A percentile compares a stretch with the other conserved stretches of the same genome.
phyloP scores from a whole-genome alignment of 2,888 invertebrate genomes.

The Rhodophaea formosa region DNA sequence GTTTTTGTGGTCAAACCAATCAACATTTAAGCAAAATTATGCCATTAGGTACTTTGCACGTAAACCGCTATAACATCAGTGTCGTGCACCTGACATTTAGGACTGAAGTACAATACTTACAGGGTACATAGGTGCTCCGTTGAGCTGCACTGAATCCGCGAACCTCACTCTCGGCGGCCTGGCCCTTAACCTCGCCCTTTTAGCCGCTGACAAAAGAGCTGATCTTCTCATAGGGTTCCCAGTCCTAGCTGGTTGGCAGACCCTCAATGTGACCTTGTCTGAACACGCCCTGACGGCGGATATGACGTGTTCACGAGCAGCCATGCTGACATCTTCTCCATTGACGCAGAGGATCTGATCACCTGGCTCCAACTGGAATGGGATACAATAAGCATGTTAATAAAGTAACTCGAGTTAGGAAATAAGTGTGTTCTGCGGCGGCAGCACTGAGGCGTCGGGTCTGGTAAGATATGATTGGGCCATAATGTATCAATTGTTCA shows the following conservation, averaged over 20 bases:
- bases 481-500: too few species aligned
- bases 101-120: constrained; percentile 81
- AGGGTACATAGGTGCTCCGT: constrained; percentile 90
- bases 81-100: too few species aligned
- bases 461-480: too few species aligned
- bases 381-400: too few species aligned
- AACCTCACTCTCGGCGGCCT: constrained; percentile 93
- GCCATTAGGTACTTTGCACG: too few species aligned
- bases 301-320: constrained; percentile 94
- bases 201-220: constrained; percentile 92
- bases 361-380: constrained; percentile 88
- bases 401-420: too few species aligned
- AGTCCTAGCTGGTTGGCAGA: constrained; percentile 89
- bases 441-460: too few species aligned
- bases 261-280: constrained; percentile 87
- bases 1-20: too few species aligned
- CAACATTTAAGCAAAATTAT: too few species aligned
- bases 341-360: constrained; percentile 95
- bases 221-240: constrained; percentile 85
- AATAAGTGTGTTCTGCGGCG: too few species aligned
- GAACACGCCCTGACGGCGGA: constrained; percentile 91
- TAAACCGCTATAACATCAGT: too few species aligned
- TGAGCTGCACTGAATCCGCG: constrained; percentile 93
- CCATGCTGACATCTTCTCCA: constrained; percentile 92
- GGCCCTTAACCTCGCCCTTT: constrained; percentile 89